phyloP scores from a whole-genome alignment of 37 sponge, comb jelly and placozoan species.

The Theonella swinhoei region DNA sequence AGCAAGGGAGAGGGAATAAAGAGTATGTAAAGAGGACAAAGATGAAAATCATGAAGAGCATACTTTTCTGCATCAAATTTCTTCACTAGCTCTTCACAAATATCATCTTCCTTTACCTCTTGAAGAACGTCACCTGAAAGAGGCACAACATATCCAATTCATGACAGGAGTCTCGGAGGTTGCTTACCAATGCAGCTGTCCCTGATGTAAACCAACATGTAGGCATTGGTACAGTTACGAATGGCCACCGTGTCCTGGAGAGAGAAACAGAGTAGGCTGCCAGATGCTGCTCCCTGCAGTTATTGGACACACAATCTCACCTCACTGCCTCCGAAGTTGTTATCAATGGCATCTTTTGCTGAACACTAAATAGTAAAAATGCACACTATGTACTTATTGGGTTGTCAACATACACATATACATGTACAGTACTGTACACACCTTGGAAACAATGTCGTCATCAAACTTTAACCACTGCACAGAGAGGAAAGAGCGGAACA shows the following conservation, averaged over 20 bases:
- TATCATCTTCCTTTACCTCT: constrained; percentile 81
- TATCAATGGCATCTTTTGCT: constrained; percentile 91
- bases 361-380: constrained; percentile 64
- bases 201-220: constrained; percentile 97
- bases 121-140: constrained; percentile 65
- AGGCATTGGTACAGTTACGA: constrained; percentile 95
- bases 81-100: constrained; percentile 70
- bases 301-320: constrained; percentile 40
- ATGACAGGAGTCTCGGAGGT: no score
- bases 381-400: no score
- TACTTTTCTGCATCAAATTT: constrained; percentile 93
- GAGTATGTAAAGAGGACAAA: background rate
- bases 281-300: no score
- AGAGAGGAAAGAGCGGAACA: constrained; percentile 16
- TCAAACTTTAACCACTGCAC: constrained; percentile 98
- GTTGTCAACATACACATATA: constrained; percentile 12
- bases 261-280: no score
- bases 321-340: constrained; percentile 93
- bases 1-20: background rate
- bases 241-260: constrained; percentile 57
- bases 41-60: background rate
- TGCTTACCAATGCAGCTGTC: constrained; percentile 70
- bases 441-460: constrained; percentile 97
- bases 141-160: constrained; percentile 7
- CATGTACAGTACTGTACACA: constrained; percentile 18